phyloP scores from a whole-genome alignment of 2,113 vertebrate species.

The Alligator sinensis region DNA sequence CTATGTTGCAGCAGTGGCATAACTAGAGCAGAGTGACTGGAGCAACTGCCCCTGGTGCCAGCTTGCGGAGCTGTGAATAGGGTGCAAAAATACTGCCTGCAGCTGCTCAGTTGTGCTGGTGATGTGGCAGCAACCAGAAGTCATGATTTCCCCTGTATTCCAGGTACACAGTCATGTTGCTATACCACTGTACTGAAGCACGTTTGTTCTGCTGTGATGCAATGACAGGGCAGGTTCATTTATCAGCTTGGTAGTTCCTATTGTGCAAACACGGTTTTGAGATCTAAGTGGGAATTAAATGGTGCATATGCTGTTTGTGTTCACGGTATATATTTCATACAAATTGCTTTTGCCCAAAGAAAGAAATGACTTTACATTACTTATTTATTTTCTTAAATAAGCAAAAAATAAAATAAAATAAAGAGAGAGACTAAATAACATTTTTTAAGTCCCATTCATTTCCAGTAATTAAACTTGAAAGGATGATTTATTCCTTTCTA shows the following conservation, averaged over 20 bases:
- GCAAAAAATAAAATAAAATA: neutral
- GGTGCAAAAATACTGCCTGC: no score
- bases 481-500: neutral
- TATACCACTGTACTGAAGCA: no score
- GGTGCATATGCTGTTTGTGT: neutral
- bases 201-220: neutral
- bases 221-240: neutral
- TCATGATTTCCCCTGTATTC: no score
- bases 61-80: no score
- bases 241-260: neutral
- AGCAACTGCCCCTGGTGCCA: no score
- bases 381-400: neutral
- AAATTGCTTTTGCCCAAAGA: neutral
- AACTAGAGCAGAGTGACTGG: no score
- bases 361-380: neutral
- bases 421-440: neutral
- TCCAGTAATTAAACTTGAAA: neutral
- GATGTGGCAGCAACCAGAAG: no score
- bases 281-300: neutral
- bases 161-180: neutral
- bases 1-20: no score
- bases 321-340: neutral
- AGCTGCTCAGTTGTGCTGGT: no score
- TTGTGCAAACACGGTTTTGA: neutral
- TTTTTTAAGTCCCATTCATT: neutral